Conservation (phyloP, 2,888 invertebrate species). For the Netelia melanura region DNA sequence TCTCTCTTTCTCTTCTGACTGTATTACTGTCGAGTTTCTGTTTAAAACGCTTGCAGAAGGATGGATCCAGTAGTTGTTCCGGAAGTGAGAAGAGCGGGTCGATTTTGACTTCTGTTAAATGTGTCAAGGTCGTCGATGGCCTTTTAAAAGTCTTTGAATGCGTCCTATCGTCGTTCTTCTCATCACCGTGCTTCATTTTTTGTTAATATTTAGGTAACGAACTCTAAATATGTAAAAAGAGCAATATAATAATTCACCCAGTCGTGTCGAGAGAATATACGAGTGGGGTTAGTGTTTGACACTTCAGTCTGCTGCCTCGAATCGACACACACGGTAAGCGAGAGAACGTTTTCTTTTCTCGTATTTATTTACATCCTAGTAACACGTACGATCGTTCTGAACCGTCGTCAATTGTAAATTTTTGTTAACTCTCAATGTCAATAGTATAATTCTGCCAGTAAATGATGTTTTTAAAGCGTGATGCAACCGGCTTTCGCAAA, state of each 20-base stretch:
- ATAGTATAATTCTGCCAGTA: background rate
- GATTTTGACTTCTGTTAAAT: conserved; percentile 84
- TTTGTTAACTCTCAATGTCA: background rate
- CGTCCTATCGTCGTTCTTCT: conserved; percentile 82
- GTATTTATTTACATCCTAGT: background rate
- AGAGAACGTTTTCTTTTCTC: background rate
- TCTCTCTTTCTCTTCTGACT: conserved; percentile 43
- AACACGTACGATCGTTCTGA: background rate
- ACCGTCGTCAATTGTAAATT: background rate
- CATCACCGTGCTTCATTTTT: conserved; percentile 14
- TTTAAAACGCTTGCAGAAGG: conserved; percentile 84
- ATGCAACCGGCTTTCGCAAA: conserved; percentile 42
- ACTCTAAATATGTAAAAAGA: background rate
- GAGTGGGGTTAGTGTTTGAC: conserved; percentile 11
- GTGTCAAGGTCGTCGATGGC: conserved; percentile 86
- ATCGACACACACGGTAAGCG: conserved; percentile 43
- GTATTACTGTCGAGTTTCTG: conserved; percentile 68
- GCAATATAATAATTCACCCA: no score
- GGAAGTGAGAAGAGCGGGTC: conserved; percentile 88
- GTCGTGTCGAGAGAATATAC: no score
- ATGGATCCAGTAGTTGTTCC: conserved; percentile 86
- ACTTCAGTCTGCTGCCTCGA: conserved; percentile 35
- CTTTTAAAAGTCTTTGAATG: conserved; percentile 83
- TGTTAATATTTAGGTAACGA: background rate
- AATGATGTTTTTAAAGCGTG: background rate